These are phyloP conservation scores for Epizoanthus stellaris DNA, from an alignment of 92 coral and sea anemone genomes.

Conservation along the genomic window DNA sequence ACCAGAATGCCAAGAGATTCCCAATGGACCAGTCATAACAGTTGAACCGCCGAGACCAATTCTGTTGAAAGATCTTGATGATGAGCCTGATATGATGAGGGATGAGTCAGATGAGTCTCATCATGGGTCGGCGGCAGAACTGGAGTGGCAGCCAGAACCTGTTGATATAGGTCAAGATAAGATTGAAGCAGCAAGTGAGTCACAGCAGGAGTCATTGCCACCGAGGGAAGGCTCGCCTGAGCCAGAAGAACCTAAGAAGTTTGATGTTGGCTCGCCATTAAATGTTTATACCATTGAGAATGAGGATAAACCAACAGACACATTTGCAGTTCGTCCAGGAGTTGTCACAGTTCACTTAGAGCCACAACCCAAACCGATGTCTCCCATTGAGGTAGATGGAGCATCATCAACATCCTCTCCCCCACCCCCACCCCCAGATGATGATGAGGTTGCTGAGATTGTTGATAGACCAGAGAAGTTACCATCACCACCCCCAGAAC, in stretches of 20 bases:
- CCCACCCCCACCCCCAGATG: slow-evolving; percentile 86
- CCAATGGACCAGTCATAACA: slow-evolving; percentile 58
- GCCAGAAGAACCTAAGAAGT: slow-evolving; percentile 43
- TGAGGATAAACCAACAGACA: slow-evolving; percentile 49
- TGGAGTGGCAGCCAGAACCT: slow-evolving; percentile 85
- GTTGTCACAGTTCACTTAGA: slow-evolving; percentile 69
- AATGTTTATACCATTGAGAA: slow-evolving; percentile 53
- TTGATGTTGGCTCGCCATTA: slow-evolving; percentile 61
- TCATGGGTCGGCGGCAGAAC: slow-evolving; percentile 68
- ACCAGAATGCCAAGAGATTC: slow-evolving; percentile 30
- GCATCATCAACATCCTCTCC: slow-evolving; percentile 80
- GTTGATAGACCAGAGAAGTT: slow-evolving; percentile 78
- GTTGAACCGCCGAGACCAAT: slow-evolving; percentile 62
- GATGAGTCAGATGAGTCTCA: slow-evolving; percentile 79
- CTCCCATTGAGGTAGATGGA: slow-evolving; percentile 87
- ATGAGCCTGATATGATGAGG: slow-evolving; percentile 87
- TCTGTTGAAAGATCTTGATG: slow-evolving; percentile 84
- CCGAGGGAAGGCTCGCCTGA: slow-evolving; percentile 22
- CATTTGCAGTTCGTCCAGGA: slow-evolving; percentile 76
- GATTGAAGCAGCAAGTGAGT: slow-evolving; percentile 5
- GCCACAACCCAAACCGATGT: slow-evolving; percentile 88
- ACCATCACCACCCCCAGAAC: slow-evolving; percentile 87
- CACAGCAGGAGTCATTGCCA: not conserved
- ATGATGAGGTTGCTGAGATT: slow-evolving; percentile 58
- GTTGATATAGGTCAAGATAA: slow-evolving; percentile 32